phyloP scores from a whole-genome alignment of 2,797 vertebrate genomes.

The Lindbergichthys nudifrons region DNA sequence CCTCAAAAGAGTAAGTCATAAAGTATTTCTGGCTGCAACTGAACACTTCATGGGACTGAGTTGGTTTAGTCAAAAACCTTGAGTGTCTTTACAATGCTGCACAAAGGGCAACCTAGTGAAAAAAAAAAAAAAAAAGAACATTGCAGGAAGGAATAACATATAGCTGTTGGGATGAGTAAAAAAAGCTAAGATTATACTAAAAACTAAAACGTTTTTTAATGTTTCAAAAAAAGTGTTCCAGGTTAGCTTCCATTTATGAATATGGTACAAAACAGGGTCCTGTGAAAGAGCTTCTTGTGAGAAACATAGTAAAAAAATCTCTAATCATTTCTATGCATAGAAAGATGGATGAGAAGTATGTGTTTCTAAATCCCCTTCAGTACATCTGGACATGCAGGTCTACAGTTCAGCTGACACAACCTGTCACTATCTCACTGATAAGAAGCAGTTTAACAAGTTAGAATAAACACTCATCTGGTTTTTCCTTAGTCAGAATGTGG shows the following conservation, averaged over 20 bases:
- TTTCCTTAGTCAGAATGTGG: constrained; percentile 63
- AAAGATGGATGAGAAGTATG: constrained; percentile 17
- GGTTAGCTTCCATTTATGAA: not conserved
- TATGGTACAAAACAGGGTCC: not conserved
- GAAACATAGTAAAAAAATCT: not conserved
- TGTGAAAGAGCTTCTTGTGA: not conserved
- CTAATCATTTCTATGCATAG: not conserved
- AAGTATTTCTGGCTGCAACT: not conserved
- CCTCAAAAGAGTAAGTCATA: not conserved
- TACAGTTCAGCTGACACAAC: constrained; percentile 25
- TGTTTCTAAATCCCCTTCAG: constrained; percentile 11
- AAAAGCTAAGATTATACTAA: not conserved
- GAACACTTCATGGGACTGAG: constrained; percentile 8
- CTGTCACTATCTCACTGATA: constrained; percentile 40
- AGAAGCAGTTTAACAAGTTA: constrained; percentile 44
- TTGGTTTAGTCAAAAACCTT: constrained; percentile 2
- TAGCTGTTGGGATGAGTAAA: not conserved
- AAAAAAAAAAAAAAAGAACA: not conserved
- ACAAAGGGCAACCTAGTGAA: constrained; percentile 6
- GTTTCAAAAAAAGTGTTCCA: not conserved
- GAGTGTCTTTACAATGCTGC: not conserved
- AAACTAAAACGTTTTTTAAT: not conserved
- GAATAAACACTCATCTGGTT: constrained; percentile 57
- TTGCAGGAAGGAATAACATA: not conserved
- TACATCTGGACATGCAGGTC: constrained; percentile 17